Evolutionary conservation across 2,113 vertebrate genomes (phyloP), one percentile per base, ranked within the genome.

Genomic region (Solea solea): DNA sequence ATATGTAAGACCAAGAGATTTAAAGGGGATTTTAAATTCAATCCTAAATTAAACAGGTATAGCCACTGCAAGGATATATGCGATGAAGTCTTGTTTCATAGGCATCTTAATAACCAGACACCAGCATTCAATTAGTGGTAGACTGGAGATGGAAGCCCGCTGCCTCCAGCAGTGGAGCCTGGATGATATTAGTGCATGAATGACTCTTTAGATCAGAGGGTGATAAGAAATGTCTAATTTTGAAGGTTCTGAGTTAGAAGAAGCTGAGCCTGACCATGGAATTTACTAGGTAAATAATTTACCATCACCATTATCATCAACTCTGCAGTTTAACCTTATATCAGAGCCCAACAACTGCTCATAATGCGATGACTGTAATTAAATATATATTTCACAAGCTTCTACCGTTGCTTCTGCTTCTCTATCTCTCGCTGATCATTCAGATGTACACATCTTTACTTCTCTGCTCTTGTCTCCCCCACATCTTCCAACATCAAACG

Each of bases 401-500:
- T 48, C n/a, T 44, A 16, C 21, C 16, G 12, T 25, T 9, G 61
- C 52, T 63, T 10, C 64, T 51, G 60, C 44, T 49, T 44, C 41
- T 16, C 16, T 72, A 11, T 69, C 9, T 8, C 51, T 25, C 39
- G 5, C 51, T n/a, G 51, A 62, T 65, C 15, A 3, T 40, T 72
- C 58, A 12, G 40, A 64, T 34, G 41, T 21, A 10, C 10, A 13
- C 45, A 48, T 48, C 45, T 48, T 12, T 14, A 11, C 70, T 54
- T 86, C 80, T 77, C 73, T 52, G 39, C 76, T 80, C 49, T 51
- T 56, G 52, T 40, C 58, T 65, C 52, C 64, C 79, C 60, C 64
- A 72, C 69, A 76, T 86, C 70, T 66, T 80, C 71, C n/a, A 67
- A 89, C 80, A 85, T 87, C 84, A 91, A 86, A 86, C 77, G 12